phyloP scores from a whole-genome alignment of 2,888 invertebrate species.

The Stenotaenia linearis region DNA sequence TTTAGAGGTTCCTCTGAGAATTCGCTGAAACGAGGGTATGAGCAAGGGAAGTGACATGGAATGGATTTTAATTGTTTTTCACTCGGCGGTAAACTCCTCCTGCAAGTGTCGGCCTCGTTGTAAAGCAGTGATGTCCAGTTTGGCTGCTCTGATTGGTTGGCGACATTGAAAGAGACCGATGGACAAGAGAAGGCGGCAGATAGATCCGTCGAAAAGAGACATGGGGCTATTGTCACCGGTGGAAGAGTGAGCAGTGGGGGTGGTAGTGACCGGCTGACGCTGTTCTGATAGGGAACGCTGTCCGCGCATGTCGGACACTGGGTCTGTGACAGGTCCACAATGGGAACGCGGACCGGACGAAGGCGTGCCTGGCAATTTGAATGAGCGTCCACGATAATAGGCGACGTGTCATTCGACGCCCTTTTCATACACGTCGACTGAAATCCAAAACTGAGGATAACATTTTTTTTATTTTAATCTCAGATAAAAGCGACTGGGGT shows the following conservation, averaged over 20 bases:
- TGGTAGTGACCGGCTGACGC: constrained; percentile 10
- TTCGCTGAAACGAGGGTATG: not conserved
- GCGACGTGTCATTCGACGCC: not conserved
- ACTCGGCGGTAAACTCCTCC: not conserved
- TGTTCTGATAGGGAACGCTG: constrained; percentile 7
- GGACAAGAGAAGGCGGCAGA: not conserved
- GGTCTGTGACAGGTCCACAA: constrained; percentile 19
- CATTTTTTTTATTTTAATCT: not conserved
- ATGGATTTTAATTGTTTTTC: constrained; percentile 15
- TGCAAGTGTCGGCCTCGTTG: not conserved
- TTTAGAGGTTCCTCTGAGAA: constrained; percentile 1
- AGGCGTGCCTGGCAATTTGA: constrained; percentile 19
- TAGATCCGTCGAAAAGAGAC: constrained; percentile 11
- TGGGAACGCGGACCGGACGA: constrained; percentile 2
- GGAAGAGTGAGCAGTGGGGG: not conserved
- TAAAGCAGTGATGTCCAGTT: constrained; percentile 1
- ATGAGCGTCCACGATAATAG: constrained; percentile 6
- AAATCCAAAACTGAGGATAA: constrained; percentile 18
- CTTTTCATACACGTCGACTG: not conserved
- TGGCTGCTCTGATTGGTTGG: not conserved
- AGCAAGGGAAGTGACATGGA: not conserved
- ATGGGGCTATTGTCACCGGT: not conserved
- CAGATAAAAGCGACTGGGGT: not conserved
- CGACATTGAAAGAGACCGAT: not conserved
- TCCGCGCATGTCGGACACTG: constrained; percentile 8